Percentiles rank a stretch among this genome's conserved stretches.
phyloP scores from a whole-genome alignment of 2,888 invertebrate genomes.

The Drosophila testacea region DNA sequence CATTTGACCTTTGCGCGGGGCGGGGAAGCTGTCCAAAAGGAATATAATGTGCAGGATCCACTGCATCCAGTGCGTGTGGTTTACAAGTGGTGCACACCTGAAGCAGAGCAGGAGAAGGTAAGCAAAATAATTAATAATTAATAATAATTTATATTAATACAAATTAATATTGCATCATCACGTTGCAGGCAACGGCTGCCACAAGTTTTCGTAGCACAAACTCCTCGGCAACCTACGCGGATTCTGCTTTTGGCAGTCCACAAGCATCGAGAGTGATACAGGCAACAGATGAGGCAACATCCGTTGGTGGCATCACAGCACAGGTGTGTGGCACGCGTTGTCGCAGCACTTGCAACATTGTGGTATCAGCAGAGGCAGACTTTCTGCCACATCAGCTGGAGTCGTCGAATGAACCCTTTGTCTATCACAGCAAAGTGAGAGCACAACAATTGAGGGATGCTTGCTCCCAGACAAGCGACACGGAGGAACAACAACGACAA shows the following conservation, averaged over 20 bases:
- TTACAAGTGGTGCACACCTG: slow-evolving; percentile 86
- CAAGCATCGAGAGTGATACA: slow-evolving; percentile 72
- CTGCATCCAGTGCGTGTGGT: slow-evolving; percentile 84
- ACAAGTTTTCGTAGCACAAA: slow-evolving; percentile 84
- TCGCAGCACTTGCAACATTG: slow-evolving; percentile 89
- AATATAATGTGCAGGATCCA: slow-evolving; percentile 76
- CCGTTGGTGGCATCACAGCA: slow-evolving; percentile 46
- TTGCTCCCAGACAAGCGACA: slow-evolving; percentile 84
- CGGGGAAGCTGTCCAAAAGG: slow-evolving; percentile 82
- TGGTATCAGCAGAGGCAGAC: slow-evolving; percentile 86
- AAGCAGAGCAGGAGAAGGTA: slow-evolving; percentile 61
- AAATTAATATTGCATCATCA: not conserved
- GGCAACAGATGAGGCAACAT: slow-evolving; percentile 6
- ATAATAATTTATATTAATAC: too few species aligned
- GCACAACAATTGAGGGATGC: slow-evolving; percentile 84
- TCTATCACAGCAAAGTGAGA: slow-evolving; percentile 82
- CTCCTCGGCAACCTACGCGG: slow-evolving; percentile 82
- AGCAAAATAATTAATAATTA: not conserved
- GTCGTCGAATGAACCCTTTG: slow-evolving; percentile 77
- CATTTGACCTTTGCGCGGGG: slow-evolving; percentile 88
- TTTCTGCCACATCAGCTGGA: slow-evolving; percentile 61
- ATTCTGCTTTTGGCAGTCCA: slow-evolving; percentile 86
- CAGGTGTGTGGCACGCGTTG: slow-evolving; percentile 85
- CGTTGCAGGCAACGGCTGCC: slow-evolving; percentile 44
- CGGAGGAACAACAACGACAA: slow-evolving; percentile 76